Base-by-base conservation (phyloP, 2,113 vertebrate genomes). In the Lipophrys pholis region DNA sequence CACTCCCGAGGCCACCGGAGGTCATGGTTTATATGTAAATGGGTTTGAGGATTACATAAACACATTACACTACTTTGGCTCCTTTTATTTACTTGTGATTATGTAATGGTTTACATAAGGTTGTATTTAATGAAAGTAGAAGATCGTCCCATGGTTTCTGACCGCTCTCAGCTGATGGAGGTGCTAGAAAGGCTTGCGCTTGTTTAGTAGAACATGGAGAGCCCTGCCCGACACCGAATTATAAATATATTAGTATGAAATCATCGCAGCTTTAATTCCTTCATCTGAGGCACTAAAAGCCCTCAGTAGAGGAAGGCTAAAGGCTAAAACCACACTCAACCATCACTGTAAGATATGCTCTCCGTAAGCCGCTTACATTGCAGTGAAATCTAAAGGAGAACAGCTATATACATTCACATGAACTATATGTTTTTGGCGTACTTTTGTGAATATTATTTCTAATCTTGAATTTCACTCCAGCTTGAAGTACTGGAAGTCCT, bases 81-180 rank as follows among this genome's bases (percentile, higher is more conserved):
- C 41, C 21, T 67, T 67, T 66, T 58, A 50, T 59, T 86, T 67
- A 46, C 75, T 60, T 66, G 5, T 7, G 15, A 73, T 85, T 81
- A 77, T 66, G 63, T 76, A 85, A 82, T 60, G 7, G 16, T 78
- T 89, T 82, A 76, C 14, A 15, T 53, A 70, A 85, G 40, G 12
- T 36, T 71, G 65, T 57, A 64, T 79, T 69, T 55, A 46, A 81
- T 69, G 42, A 57, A 80, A 49, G 48, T 49, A 45, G 16, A 76
- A 61, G 14, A 56, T 85, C 54, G 46, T 68, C 40, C 42, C 53
- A 51, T 62, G 58, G 30, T 21, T 17, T 59, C 17, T 54, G 51
- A 73, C 57, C 50, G 62, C 38, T 65, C 64, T 16, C 45, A 21
- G 43, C 60, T 30, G 16, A 70, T 17, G 35, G 15, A 50, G 68